These are phyloP conservation scores for Neomonachus schauinslandi DNA, from an alignment of 2,113 vertebrate species.

Conservation along the genomic window DNA sequence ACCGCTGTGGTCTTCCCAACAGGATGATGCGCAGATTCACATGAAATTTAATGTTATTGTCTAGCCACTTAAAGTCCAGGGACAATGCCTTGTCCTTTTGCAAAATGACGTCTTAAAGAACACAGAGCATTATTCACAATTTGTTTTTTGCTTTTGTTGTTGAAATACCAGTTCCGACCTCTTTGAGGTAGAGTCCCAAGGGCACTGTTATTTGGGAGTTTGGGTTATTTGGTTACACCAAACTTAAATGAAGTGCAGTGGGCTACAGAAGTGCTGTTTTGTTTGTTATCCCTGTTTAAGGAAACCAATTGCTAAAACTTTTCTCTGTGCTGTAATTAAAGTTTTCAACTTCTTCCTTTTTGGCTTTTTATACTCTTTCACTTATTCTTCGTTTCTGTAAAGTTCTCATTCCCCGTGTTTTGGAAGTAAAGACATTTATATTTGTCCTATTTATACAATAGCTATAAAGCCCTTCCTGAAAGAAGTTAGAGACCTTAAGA, in stretches of 20 bases:
- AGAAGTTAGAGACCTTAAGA: slow-evolving; percentile 70
- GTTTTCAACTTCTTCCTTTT: slow-evolving; percentile 83
- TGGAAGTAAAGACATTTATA: slow-evolving; percentile 56
- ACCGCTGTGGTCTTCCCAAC: slow-evolving; percentile 73
- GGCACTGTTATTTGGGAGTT: slow-evolving; percentile 76
- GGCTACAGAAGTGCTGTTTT: slow-evolving; percentile 27
- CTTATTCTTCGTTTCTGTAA: slow-evolving; percentile 80
- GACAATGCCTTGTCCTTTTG: slow-evolving; percentile 76
- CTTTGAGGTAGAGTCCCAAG: slow-evolving; percentile 74
- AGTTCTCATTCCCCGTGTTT: slow-evolving; percentile 73
- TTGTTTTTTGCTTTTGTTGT: slow-evolving; percentile 71
- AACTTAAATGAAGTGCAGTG: slow-evolving; percentile 48
- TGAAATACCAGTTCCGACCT: slow-evolving; percentile 71
- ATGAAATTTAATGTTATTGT: slow-evolving; percentile 76
- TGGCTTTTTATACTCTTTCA: slow-evolving; percentile 76
- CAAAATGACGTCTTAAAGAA: slow-evolving; percentile 78
- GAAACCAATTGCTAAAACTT: slow-evolving; percentile 83
- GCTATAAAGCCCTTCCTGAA: slow-evolving; percentile 58
- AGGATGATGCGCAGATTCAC: slow-evolving; percentile 80
- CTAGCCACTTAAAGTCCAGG: slow-evolving; percentile 68
- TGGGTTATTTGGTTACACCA: slow-evolving; percentile 72
- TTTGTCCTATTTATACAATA: slow-evolving; percentile 63
- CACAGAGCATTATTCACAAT: slow-evolving; percentile 70
- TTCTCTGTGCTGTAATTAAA: slow-evolving; percentile 74
- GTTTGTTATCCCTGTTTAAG: slow-evolving; percentile 67